phyloP scores from a whole-genome alignment of 2,888 invertebrate species.

The Sericinus montela region DNA sequence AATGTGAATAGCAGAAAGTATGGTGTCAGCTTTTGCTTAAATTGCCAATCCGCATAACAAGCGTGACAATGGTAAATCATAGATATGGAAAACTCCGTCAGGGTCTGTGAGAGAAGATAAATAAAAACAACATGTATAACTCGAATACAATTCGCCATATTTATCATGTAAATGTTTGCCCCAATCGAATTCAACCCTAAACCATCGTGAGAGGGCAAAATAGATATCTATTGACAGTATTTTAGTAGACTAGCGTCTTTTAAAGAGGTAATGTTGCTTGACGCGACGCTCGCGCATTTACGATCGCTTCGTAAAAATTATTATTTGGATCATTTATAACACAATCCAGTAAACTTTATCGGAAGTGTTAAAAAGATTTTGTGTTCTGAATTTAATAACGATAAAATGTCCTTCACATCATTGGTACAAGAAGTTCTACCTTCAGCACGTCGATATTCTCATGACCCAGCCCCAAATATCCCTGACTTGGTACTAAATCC shows the following conservation, averaged over 20 bases:
- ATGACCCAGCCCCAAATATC: constrained; percentile 24
- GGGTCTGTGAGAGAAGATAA: too few relatives aligned
- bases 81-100: too few relatives aligned
- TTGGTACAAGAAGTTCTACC: constrained; percentile 59
- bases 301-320: constrained; percentile 14
- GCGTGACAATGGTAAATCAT: too few relatives aligned
- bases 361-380: constrained; percentile 8
- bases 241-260: constrained; percentile 34
- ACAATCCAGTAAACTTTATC: background rate
- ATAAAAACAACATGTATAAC: too few relatives aligned
- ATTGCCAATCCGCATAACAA: too few relatives aligned
- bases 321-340: constrained; percentile 8
- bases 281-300: constrained; percentile 35
- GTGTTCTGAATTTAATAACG: constrained; percentile 1
- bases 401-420: constrained; percentile 55
- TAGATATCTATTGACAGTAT: background rate
- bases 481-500: constrained; percentile 20
- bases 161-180: too few relatives aligned
- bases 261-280: constrained; percentile 30
- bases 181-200: too few relatives aligned
- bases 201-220: background rate
- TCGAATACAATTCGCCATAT: too few relatives aligned
- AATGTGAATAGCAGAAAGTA: too few relatives aligned
- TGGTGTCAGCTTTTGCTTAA: too few relatives aligned
- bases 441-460: constrained; percentile 55